Evolutionary conservation across 2,113 vertebrate genomes (phyloP).

Genomic region (Hyla sarda): DNA sequence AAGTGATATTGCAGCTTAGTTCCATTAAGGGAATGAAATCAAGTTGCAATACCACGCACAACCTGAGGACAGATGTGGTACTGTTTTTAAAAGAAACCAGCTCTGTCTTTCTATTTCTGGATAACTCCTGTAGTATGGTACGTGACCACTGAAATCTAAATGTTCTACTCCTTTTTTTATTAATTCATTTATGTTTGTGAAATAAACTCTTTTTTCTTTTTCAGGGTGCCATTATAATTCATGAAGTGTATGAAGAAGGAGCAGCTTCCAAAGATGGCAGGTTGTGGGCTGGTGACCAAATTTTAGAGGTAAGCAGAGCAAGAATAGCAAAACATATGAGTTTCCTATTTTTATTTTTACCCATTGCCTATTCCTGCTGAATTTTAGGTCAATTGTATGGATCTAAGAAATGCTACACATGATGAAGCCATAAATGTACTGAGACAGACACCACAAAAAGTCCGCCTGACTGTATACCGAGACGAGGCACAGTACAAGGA

Average conservation of each 20-base stretch:
- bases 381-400: constrained; percentile 87
- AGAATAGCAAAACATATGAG: not conserved
- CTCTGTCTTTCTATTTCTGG: too few relatives aligned
- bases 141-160: too few relatives aligned
- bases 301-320: constrained; percentile 84
- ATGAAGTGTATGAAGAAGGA: constrained; percentile 97
- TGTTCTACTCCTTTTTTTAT: too few relatives aligned
- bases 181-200: too few relatives aligned
- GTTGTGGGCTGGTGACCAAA: constrained; percentile 97
- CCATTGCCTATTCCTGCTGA: not conserved
- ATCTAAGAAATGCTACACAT: constrained; percentile 89
- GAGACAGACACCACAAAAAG: constrained; percentile 90
- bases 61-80: too few relatives aligned
- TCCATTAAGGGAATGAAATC: too few relatives aligned
- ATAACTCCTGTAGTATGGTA: too few relatives aligned
- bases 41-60: too few relatives aligned
- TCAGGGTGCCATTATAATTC: constrained; percentile 96
- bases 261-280: constrained; percentile 95
- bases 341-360: not conserved
- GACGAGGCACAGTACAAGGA: constrained; percentile 96
- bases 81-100: too few relatives aligned
- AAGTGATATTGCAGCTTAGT: too few relatives aligned
- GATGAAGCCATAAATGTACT: constrained; percentile 97
- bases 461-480: constrained; percentile 86
- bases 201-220: not conserved